Conservation (phyloP, 2,797 vertebrate genomes). For the Rhodeus uyekii region DNA sequence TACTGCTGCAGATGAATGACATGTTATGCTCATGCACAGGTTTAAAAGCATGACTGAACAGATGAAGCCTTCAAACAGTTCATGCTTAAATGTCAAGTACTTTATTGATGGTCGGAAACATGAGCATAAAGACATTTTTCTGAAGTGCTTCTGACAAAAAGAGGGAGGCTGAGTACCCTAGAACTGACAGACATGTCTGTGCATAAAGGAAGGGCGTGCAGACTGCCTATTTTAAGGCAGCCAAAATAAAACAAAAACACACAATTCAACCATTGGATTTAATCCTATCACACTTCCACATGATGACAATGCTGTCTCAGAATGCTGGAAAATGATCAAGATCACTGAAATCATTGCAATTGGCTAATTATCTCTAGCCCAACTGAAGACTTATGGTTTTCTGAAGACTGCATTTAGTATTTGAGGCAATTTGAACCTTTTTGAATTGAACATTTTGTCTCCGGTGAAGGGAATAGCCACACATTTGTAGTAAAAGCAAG, state of each 20-base stretch:
- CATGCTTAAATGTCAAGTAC: not conserved
- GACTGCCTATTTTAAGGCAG: constrained; percentile 16
- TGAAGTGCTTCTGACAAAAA: not conserved
- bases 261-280: too few relatives aligned
- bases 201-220: not conserved
- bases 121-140: not conserved
- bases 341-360: not conserved
- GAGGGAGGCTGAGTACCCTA: not conserved
- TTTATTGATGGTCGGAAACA: not conserved
- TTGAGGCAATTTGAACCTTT: not conserved
- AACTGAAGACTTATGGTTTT: not conserved
- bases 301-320: not conserved
- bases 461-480: not conserved
- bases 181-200: not conserved
- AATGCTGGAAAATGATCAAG: not conserved
- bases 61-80: constrained; percentile 2
- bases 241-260: too few relatives aligned
- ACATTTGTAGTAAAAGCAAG: not conserved
- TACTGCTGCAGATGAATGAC: not conserved
- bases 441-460: not conserved
- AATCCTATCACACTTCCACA: not conserved
- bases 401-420: not conserved
- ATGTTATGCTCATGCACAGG: not conserved
- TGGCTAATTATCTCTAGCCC: not conserved
- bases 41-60: constrained; percentile 5